Percentiles rank a stretch among this genome's conserved stretches.
Conservation (phyloP, 1,140 invertebrate genomes). For the Pachypsylla venusta region DNA sequence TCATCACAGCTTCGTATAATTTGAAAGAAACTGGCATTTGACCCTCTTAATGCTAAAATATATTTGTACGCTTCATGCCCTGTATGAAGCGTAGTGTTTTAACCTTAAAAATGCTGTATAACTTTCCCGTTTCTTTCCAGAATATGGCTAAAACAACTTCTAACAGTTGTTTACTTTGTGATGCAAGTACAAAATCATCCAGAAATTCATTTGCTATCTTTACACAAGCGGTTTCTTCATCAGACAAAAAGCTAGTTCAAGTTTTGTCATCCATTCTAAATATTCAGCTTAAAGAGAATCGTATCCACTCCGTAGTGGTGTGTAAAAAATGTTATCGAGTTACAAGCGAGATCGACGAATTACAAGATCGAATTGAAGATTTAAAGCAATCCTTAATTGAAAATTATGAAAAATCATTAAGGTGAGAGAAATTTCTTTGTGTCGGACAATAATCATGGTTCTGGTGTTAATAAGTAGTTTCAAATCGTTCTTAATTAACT, state of each 20-base stretch:
- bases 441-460: slow-evolving; percentile 14
- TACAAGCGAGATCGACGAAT: slow-evolving; percentile 42
- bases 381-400: slow-evolving; percentile 33
- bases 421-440: slow-evolving; percentile 30
- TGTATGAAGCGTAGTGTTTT: too few species aligned
- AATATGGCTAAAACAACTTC: not conserved
- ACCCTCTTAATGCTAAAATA: too few species aligned
- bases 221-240: slow-evolving; percentile 29
- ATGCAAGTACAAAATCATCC: slow-evolving; percentile 35
- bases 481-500: not conserved
- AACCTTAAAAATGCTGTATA: too few species aligned
- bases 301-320: slow-evolving; percentile 37
- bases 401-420: slow-evolving; percentile 33
- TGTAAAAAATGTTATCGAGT: slow-evolving; percentile 49
- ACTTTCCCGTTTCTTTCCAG: too few species aligned
- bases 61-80: too few species aligned
- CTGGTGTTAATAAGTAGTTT: not conserved
- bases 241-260: slow-evolving; percentile 33
- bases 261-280: slow-evolving; percentile 36
- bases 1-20: too few species aligned
- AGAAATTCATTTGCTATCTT: slow-evolving; percentile 38
- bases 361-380: slow-evolving; percentile 35
- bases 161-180: slow-evolving; percentile 36
- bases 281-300: slow-evolving; percentile 33
- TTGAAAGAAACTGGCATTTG: too few species aligned